These are phyloP conservation scores for Spondyliosoma cantharus DNA, from an alignment of 2,797 vertebrate genomes.

Conservation along the genomic window DNA sequence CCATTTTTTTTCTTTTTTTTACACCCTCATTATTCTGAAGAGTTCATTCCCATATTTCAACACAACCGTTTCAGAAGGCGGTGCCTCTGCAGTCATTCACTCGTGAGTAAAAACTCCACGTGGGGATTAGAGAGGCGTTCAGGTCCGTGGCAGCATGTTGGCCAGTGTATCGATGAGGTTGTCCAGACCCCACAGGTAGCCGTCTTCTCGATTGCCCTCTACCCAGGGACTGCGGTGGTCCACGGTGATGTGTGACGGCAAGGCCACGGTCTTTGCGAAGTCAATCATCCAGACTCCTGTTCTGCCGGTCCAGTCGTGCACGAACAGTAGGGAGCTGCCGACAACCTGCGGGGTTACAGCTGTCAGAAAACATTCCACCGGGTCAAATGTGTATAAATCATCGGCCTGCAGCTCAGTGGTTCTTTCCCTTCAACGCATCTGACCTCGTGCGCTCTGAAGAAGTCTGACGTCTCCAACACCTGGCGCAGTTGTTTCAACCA, in stretches of 20 bases:
- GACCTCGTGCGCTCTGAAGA: constrained; percentile 91
- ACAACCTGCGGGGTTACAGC: constrained; percentile 83
- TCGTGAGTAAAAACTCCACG: background rate
- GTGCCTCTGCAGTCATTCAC: constrained; percentile 11
- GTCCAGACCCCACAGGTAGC: constrained; percentile 90
- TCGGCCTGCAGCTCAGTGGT: background rate
- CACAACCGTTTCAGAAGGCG: constrained; percentile 22
- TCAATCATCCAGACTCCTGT: constrained; percentile 94
- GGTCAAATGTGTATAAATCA: background rate
- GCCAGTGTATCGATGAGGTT: constrained; percentile 85
- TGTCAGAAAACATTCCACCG: background rate
- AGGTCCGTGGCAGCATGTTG: constrained; percentile 69
- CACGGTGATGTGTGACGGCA: constrained; percentile 79
- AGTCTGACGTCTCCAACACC: constrained; percentile 84
- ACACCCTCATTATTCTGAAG: background rate
- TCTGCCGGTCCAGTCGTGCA: constrained; percentile 86
- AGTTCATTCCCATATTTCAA: constrained; percentile 16
- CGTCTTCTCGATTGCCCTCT: constrained; percentile 89
- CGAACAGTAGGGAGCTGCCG: constrained; percentile 90
- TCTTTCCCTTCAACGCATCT: constrained; percentile 15
- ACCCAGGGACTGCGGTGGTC: constrained; percentile 88
- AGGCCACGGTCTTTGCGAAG: constrained; percentile 87
- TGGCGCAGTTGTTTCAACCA: constrained; percentile 83
- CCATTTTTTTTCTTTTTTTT: no score
- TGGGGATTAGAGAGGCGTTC: background rate